Percentiles rank a stretch among this genome's conserved stretches.
These are phyloP conservation scores for Rhipidura dahli DNA, from an alignment of 2,113 vertebrate genomes.

Conservation along the genomic window DNA sequence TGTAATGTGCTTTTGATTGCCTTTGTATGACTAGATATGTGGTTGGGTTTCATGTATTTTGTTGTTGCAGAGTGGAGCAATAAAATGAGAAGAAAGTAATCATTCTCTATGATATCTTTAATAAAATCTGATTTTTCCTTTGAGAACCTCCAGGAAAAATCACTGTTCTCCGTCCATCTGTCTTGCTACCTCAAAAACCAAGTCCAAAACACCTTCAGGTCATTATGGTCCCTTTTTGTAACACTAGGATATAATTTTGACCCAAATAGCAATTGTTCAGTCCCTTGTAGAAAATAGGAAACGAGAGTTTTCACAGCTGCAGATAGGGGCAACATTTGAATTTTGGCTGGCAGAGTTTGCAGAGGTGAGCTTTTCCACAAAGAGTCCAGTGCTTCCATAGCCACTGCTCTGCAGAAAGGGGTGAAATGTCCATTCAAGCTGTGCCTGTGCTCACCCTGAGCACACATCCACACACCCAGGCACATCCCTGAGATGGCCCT, in stretches of 20 bases:
- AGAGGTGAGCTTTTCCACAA: neutral
- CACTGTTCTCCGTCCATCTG: neutral
- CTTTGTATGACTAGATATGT: constrained; percentile 12
- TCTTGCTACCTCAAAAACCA: neutral
- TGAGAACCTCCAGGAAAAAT: neutral
- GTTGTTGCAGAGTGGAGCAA: neutral
- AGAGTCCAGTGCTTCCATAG: neutral
- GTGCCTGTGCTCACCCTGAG: neutral
- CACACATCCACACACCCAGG: fast-evolving
- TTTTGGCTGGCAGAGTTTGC: neutral
- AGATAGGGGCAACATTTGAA: neutral
- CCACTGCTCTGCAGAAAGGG: neutral
- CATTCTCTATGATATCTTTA: neutral
- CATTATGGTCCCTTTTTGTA: neutral
- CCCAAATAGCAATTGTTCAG: neutral
- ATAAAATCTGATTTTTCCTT: constrained; percentile 20
- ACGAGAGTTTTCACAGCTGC: neutral
- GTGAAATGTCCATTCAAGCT: fast-evolving
- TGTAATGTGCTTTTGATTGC: constrained; percentile 44
- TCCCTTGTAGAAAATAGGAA: neutral
- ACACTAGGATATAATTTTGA: neutral
- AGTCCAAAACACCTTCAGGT: neutral
- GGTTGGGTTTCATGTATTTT: constrained; percentile 17
- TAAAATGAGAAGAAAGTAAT: constrained; percentile 28
- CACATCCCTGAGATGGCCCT: neutral